phyloP scores from a whole-genome alignment of 2,113 vertebrate genomes.

The Ptilorrhoa leucosticta region DNA sequence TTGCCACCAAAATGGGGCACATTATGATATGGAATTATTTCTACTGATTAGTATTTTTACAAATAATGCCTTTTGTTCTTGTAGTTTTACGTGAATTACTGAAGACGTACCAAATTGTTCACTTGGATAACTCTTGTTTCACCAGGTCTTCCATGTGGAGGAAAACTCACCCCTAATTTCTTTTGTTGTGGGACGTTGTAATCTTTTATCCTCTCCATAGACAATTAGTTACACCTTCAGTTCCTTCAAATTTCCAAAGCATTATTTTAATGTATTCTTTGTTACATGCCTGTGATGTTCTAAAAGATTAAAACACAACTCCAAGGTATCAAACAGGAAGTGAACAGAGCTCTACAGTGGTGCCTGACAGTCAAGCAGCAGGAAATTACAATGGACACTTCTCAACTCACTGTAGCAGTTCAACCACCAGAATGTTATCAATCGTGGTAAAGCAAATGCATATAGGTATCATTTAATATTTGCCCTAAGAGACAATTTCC shows the following conservation, averaged over 20 bases:
- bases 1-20: not conserved
- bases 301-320: not conserved
- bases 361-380: not conserved
- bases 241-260: not conserved
- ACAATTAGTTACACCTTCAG: not conserved
- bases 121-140: not conserved
- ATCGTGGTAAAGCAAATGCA: not conserved
- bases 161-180: not conserved
- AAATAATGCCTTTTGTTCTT: not conserved
- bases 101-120: not conserved
- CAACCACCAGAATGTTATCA: not conserved
- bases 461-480: not conserved
- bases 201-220: not conserved
- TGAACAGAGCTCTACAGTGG: not conserved
- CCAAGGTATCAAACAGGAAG: not conserved
- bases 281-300: not conserved
- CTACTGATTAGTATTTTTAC: not conserved
- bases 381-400: not conserved
- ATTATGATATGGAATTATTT: not conserved
- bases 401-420: fast-evolving
- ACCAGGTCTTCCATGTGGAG: not conserved
- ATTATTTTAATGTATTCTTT: not conserved
- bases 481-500: not conserved
- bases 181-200: fast-evolving
- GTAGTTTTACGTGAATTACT: not conserved